A percentile compares a stretch with the other conserved stretches of the same genome.
Evolutionary conservation across 37 sponge, comb jelly and placozoan genomes (phyloP).

Genomic region (Tethya wilhelma): DNA sequence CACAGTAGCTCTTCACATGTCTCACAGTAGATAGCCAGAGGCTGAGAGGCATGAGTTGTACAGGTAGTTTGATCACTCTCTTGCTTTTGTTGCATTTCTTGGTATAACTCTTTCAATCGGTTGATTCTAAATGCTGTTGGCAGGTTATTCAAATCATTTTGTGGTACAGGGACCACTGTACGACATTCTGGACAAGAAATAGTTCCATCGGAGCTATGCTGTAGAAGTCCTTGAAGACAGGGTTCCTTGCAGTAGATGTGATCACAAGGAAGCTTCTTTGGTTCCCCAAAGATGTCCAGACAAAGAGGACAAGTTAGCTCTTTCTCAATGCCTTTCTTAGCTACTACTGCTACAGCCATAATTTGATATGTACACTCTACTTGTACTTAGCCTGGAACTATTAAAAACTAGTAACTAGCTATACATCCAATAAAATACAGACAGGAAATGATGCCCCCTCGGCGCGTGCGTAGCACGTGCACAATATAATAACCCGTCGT

Average conservation of each 20-base stretch:
- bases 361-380: no score
- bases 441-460: no score
- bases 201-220: neutral
- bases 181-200: slow-evolving; percentile 4
- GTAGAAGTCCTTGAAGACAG: neutral
- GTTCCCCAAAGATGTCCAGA: no score
- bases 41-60: neutral
- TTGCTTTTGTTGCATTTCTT: neutral
- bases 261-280: no score
- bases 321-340: slow-evolving; percentile 12
- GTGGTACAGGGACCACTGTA: neutral
- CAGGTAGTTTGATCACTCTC: neutral
- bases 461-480: no score
- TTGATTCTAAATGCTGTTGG: slow-evolving; percentile 4
- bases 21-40: slow-evolving; percentile 13
- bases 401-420: no score
- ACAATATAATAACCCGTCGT: no score
- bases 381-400: no score
- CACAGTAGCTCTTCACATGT: slow-evolving; percentile 8
- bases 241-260: slow-evolving; percentile 2
- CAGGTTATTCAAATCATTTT: neutral
- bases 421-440: no score
- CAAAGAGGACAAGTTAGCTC: slow-evolving; percentile 5
- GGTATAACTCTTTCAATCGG: neutral
- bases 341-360: no score